These are phyloP conservation scores for Drosophila peninsularis DNA, from an alignment of 2,888 invertebrate genomes.

Conservation along the genomic window DNA sequence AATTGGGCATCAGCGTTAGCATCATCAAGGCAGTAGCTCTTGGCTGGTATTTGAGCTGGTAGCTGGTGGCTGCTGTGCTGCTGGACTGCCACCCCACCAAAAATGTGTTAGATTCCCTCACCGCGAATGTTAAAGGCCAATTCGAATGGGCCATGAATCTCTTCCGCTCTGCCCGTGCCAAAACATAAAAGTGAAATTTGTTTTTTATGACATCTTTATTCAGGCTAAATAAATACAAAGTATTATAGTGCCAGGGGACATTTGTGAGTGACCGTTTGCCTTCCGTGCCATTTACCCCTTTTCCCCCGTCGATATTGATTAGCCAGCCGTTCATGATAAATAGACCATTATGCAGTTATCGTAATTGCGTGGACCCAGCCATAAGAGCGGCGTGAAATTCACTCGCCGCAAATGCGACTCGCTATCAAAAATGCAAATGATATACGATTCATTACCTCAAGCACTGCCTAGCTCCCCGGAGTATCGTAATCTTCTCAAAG, in stretches of 20 bases:
- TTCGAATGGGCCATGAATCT: slow-evolving; percentile 74
- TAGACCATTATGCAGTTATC: slow-evolving; percentile 70
- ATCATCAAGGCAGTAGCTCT: slow-evolving; percentile 42
- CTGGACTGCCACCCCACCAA: background rate
- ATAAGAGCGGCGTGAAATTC: slow-evolving; percentile 29
- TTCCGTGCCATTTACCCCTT: slow-evolving; percentile 14
- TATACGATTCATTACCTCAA: slow-evolving; percentile 39
- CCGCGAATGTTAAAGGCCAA: slow-evolving; percentile 49
- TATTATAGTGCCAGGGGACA: slow-evolving; percentile 76
- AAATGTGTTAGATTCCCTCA: slow-evolving; percentile 4
- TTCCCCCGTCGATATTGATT: slow-evolving; percentile 40
- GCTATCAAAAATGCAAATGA: slow-evolving; percentile 47
- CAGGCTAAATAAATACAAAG: slow-evolving; percentile 79
- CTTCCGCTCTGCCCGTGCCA: slow-evolving; percentile 63
- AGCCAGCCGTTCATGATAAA: slow-evolving; percentile 76
- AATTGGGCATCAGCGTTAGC: slow-evolving; percentile 69
- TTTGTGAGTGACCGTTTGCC: slow-evolving; percentile 30
- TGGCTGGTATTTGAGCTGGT: slow-evolving; percentile 26
- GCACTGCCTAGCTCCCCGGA: slow-evolving; percentile 19
- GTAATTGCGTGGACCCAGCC: slow-evolving; percentile 48
- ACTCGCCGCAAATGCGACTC: slow-evolving; percentile 29
- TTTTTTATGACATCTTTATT: slow-evolving; percentile 82
- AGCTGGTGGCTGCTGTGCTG: slow-evolving; percentile 8
- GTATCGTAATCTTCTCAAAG: slow-evolving; percentile 25
- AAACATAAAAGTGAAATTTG: slow-evolving; percentile 81